Evolutionary conservation across 1,140 invertebrate genomes (phyloP).

Genomic region (Drosophila oshimai): DNA sequence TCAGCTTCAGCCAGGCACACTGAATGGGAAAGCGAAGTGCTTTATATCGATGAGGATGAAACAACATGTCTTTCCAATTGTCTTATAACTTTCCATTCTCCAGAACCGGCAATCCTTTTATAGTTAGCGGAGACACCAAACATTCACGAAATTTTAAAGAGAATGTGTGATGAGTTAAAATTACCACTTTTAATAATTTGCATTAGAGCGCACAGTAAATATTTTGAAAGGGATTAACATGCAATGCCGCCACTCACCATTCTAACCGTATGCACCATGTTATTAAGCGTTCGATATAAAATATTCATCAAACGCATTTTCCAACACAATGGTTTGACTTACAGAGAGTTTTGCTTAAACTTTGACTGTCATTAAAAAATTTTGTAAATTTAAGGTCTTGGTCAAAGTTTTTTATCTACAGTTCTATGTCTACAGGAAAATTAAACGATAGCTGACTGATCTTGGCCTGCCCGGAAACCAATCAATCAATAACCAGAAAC

Average conservation of each 20-base stretch:
- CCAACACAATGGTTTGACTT: no score
- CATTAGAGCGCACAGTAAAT: slow-evolving; percentile 1
- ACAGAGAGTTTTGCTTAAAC: no score
- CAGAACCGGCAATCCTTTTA: slow-evolving; percentile 5
- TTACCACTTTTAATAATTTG: slow-evolving; percentile 14
- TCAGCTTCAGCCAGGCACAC: slow-evolving; percentile 77
- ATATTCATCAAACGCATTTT: slow-evolving; percentile 5
- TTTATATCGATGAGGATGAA: slow-evolving; percentile 6
- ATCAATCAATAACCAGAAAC: no score
- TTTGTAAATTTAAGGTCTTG: no score
- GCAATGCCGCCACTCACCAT: neutral
- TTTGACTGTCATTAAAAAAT: no score
- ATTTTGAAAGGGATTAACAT: slow-evolving; percentile 3
- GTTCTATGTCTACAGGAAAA: no score
- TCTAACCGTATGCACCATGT: neutral
- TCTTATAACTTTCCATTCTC: neutral
- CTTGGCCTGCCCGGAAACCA: no score
- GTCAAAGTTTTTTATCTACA: no score
- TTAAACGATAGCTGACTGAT: no score
- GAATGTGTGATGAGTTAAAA: slow-evolving; percentile 28
- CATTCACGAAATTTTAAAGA: slow-evolving; percentile 17
- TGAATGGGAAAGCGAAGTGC: slow-evolving; percentile 67
- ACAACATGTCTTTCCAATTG: slow-evolving; percentile 23
- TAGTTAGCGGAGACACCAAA: neutral
- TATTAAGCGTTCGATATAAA: neutral